These are phyloP conservation scores for Hydropsyche tenuis DNA, from an alignment of 1,140 invertebrate genomes.

Conservation along the genomic window DNA sequence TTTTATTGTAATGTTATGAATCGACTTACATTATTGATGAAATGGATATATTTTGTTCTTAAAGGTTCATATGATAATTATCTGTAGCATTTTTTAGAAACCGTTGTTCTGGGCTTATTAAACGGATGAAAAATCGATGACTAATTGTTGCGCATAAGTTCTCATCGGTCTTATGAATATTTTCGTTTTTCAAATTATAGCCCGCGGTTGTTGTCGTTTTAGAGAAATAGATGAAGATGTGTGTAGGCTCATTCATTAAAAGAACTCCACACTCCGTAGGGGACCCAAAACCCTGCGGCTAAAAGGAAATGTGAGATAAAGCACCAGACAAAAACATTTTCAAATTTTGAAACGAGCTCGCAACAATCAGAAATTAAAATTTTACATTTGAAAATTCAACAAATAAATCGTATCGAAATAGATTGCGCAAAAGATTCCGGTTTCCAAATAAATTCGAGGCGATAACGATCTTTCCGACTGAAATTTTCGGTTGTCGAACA, in stretches of 20 bases:
- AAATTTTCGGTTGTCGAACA: conserved; percentile 2
- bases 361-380: conserved; percentile 1
- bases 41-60: no score
- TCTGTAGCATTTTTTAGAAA: no score
- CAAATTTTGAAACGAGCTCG: no score
- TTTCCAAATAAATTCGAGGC: background rate
- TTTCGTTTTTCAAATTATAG: conserved; percentile 4
- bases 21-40: no score
- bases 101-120: no score
- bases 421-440: no score
- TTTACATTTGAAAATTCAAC: background rate
- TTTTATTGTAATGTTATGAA: no score
- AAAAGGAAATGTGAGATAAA: conserved; percentile 2
- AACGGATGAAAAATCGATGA: background rate
- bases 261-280: background rate
- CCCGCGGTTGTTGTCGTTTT: background rate
- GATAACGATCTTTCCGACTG: conserved; percentile 6
- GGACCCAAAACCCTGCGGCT: background rate
- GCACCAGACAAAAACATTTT: background rate
- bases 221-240: conserved; percentile 12
- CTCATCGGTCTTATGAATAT: background rate
- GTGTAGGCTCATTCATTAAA: conserved; percentile 1
- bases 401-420: background rate
- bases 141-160: background rate
- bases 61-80: no score